These are phyloP conservation scores for Istiophorus platypterus DNA, from an alignment of 2,113 vertebrate species.

Conservation along the genomic window DNA sequence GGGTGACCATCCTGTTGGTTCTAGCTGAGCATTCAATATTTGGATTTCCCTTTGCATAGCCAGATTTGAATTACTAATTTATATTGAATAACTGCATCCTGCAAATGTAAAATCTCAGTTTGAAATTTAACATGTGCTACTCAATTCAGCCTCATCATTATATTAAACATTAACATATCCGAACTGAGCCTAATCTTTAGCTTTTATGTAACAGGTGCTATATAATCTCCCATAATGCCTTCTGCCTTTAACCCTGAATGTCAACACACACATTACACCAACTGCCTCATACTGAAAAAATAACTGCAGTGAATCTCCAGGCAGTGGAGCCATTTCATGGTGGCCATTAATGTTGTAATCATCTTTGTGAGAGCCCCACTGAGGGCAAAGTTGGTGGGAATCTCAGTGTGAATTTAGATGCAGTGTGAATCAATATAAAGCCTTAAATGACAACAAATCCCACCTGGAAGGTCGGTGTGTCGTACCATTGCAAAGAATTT, in stretches of 20 bases:
- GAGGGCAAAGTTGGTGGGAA: slow-evolving; percentile 24
- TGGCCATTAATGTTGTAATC: slow-evolving; percentile 28
- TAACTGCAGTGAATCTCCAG: slow-evolving; percentile 24
- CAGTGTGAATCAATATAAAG: slow-evolving; percentile 31
- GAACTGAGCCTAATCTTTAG: background rate
- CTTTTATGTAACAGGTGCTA: slow-evolving; percentile 3
- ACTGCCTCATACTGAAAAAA: background rate
- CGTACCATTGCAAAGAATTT: background rate
- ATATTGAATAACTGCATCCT: background rate
- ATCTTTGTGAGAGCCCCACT: slow-evolving; percentile 4
- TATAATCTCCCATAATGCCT: background rate
- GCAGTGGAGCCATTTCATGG: slow-evolving; percentile 15
- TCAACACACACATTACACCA: background rate
- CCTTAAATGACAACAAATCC: slow-evolving; percentile 31
- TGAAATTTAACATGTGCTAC: too few species aligned
- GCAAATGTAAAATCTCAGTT: background rate
- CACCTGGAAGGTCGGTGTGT: background rate
- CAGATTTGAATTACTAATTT: background rate
- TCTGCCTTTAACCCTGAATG: slow-evolving; percentile 5
- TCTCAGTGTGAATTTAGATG: slow-evolving; percentile 51
- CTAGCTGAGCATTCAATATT: slow-evolving; percentile 14
- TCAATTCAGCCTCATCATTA: background rate
- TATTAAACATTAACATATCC: background rate
- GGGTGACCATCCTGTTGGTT: slow-evolving; percentile 8
- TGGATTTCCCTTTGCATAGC: slow-evolving; percentile 7